Percentiles rank a stretch among this genome's conserved stretches.
These are phyloP conservation scores for Atta cephalotes DNA, from an alignment of 1,140 invertebrate species.

Conservation along the genomic window DNA sequence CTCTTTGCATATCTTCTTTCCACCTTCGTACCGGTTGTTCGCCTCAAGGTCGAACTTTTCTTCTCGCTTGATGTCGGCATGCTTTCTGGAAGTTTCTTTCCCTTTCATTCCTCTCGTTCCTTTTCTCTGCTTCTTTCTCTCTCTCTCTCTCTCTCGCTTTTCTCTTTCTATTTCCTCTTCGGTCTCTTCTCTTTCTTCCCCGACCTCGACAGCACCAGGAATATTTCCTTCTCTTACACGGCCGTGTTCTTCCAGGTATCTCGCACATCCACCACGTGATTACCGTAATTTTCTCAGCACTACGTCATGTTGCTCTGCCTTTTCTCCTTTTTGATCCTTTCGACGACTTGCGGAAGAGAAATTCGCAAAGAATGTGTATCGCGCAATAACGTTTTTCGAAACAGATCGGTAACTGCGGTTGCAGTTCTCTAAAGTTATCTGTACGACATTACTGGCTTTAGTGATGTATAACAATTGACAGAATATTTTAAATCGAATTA, in stretches of 20 bases:
- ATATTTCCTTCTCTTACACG: conserved; percentile 64
- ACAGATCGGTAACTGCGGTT: background rate
- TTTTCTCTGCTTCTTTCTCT: background rate
- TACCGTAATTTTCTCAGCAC: conserved; percentile 71
- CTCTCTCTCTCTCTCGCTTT: background rate
- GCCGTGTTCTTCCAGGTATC: conserved; percentile 65
- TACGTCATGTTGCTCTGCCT: conserved; percentile 58
- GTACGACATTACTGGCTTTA: background rate
- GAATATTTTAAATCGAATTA: background rate
- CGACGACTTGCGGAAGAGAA: background rate
- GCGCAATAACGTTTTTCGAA: background rate
- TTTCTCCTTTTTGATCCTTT: conserved; percentile 41
- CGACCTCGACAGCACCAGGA: conserved; percentile 14
- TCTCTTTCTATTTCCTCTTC: background rate
- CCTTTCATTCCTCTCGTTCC: conserved; percentile 40
- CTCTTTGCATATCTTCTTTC: conserved; percentile 53
- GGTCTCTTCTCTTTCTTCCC: conserved; percentile 6
- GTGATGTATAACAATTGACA: background rate
- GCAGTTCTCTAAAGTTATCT: background rate
- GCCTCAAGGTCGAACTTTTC: conserved; percentile 65
- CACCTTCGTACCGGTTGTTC: conserved; percentile 52
- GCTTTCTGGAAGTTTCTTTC: conserved; percentile 55
- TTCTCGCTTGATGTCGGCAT: conserved; percentile 37
- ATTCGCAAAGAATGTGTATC: conserved; percentile 6
- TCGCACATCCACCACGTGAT: conserved; percentile 65